phyloP scores from a whole-genome alignment of 2,888 invertebrate species.

The Crossocerus cetratus region DNA sequence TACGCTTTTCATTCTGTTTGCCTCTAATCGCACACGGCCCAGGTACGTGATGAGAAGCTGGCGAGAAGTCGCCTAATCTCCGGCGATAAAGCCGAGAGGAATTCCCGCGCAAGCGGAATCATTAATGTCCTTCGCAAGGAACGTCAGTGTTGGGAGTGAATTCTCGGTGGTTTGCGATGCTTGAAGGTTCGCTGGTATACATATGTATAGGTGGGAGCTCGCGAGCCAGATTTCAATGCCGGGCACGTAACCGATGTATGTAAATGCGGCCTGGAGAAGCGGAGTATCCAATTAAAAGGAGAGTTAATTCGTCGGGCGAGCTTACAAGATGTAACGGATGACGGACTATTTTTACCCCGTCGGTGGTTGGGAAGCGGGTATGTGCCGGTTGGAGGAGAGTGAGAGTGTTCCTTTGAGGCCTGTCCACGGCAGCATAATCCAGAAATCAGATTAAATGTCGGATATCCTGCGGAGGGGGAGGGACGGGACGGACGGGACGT shows the following conservation, averaged over 20 bases:
- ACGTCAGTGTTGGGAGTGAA: background rate
- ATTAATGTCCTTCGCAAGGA: constrained; percentile 6
- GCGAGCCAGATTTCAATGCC: too few species aligned
- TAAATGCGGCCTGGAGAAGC: too few species aligned
- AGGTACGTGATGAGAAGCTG: constrained; percentile 39
- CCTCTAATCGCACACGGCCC: constrained; percentile 50
- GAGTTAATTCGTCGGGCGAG: background rate
- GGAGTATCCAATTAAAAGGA: too few species aligned
- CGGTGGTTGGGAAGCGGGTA: constrained; percentile 16
- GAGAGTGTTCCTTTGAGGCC: constrained; percentile 64
- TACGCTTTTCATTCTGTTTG: constrained; percentile 41
- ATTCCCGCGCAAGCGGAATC: constrained; percentile 3
- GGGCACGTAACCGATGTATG: too few species aligned
- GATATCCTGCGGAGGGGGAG: constrained; percentile 73
- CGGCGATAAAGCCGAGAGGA: constrained; percentile 53
- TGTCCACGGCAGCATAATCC: constrained; percentile 71
- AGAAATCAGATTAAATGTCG: constrained; percentile 77
- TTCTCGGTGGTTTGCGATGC: background rate
- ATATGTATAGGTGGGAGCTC: too few species aligned
- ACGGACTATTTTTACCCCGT: background rate
- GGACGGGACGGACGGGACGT: constrained; percentile 38
- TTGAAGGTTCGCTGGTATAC: too few species aligned
- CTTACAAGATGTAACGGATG: constrained; percentile 3
- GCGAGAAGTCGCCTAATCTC: constrained; percentile 51
- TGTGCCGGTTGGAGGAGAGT: constrained; percentile 32